These are phyloP conservation scores for Ganaspis brasiliensis DNA, from an alignment of 2,888 invertebrate species.

Conservation along the genomic window DNA sequence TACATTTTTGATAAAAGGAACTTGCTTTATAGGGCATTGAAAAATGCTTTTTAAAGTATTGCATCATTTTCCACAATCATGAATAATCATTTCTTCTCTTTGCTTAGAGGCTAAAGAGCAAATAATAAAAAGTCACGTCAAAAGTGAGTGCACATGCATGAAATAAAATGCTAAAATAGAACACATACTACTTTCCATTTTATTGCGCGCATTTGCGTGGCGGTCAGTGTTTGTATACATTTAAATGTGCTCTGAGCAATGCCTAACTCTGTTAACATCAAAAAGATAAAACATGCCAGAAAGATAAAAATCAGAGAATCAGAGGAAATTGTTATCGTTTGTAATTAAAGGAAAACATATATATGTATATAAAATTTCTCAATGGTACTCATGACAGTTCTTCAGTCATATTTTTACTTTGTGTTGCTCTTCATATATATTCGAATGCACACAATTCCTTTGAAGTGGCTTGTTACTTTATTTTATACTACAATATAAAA, in stretches of 20 bases:
- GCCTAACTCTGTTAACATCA: constrained; percentile 4
- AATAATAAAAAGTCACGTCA: not conserved
- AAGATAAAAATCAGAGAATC: not conserved
- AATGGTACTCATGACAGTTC: not conserved
- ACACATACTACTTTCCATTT: constrained; percentile 12
- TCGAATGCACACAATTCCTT: not conserved
- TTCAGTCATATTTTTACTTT: not conserved
- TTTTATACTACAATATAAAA: too few species aligned
- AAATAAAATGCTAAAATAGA: constrained; percentile 15
- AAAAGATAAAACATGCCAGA: not conserved
- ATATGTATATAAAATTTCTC: not conserved
- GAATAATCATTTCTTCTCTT: not conserved
- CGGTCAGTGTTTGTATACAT: not conserved
- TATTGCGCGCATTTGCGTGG: constrained; percentile 2
- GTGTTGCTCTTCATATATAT: not conserved
- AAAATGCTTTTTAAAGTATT: not conserved
- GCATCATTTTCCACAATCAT: not conserved
- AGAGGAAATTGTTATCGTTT: not conserved
- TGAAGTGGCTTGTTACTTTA: too few species aligned
- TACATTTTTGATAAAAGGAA: too few species aligned
- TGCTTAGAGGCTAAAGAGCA: not conserved
- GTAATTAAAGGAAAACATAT: not conserved
- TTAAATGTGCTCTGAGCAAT: not conserved
- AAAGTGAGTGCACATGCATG: not conserved
- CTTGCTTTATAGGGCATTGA: not conserved